Evolutionary conservation across 2,888 invertebrate species (phyloP), one percentile per base, ranked within the genome.

Genomic region (Acleris holmiana): DNA sequence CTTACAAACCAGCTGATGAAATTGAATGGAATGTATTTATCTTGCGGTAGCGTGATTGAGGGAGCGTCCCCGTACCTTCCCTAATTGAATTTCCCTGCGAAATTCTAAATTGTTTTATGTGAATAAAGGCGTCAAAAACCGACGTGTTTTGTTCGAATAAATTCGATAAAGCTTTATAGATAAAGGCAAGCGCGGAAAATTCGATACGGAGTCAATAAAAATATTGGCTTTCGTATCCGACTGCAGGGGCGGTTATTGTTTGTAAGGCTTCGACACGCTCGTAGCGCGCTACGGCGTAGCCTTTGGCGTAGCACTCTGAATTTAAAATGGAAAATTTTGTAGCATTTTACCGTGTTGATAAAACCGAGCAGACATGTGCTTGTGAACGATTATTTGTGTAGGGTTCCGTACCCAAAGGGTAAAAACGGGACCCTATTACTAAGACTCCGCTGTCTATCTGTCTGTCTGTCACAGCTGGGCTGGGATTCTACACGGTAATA

Each of bases 21-120:
- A 62, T 46, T 10, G 29, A 44, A 56, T 44, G 54, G 19, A 61
- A 61, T 54, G 17, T 62, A 50, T 44, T 46, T 50, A 46, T 48
- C 35, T 47, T 21, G 18, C 51, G 49, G 56, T 35, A 51, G 46
- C 40, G 44, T 51, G 62, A 57, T 63, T 51, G 62, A 63, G 57
- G 50, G 62, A 41, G 49, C 44, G 29, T 55, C 25, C n/a, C 44
- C 35, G 44, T 57, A 35, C 62, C 44, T 47, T 51, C 71, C 71
- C 74, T 79, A 80, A 80, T 79, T 74, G 76, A 79, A 79, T 80
- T 76, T 72, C 74, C 74, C 75, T 74, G 75, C 62, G 70, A 77
- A 70, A 78, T 77, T 76, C 75, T 70, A 74, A 76, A 79, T 80
- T 76, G 78, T 79, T 78, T 76, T 71, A 71, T 67, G 68, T 64